Base-by-base conservation (phyloP, 2,797 vertebrate genomes). In the Margarornis squamiger region DNA sequence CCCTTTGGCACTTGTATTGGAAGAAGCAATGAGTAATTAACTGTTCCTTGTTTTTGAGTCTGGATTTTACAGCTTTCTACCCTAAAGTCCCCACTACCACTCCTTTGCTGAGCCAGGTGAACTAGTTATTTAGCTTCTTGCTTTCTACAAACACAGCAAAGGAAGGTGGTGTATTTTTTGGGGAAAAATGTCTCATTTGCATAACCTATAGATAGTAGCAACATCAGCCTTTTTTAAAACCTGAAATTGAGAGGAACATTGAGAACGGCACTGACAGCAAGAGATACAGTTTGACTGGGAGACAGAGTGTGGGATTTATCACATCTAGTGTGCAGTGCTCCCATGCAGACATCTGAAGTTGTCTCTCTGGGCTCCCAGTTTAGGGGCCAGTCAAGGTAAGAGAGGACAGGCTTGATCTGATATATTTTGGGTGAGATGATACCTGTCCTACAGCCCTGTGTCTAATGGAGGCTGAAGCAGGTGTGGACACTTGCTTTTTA, bases 201-300 rank as follows among this genome's bases (percentile, higher is more conserved):
- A 86, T 93, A 93, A 59, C 29, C 67, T 88, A 59, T 41, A 92
- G 55, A 84, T 52, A 89, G 83, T 8, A 52, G 46, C 51, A 88
- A 86, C 59, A 86, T 78, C 74, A 91, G 59, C n/a, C 48, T 83
- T 90, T 94, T 75, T 81, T 15, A 86, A 81, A 92, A 94, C 22
- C 39, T 71, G 52, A 79, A 92, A 77, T 70, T 27, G 54, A 92
- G 67, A 82, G 29, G 57, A 95, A 76, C 38, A 57, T 13, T 76
- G 55, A 91, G 48, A 91, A 83, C 54, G 22, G 39, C 80, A 87
- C 23, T 76, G 74, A 76, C 63, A 82, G 86, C 49, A 85, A 81
- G 67, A 93, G 48, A 66, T 78, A 58, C 23, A 41, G 39, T 85
- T 92, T 11, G 36, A 65, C 54, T 92, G 77, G 70, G 75, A 90